Base-by-base conservation (phyloP, 2,797 vertebrate species). In the Sebastes nivosus region DNA sequence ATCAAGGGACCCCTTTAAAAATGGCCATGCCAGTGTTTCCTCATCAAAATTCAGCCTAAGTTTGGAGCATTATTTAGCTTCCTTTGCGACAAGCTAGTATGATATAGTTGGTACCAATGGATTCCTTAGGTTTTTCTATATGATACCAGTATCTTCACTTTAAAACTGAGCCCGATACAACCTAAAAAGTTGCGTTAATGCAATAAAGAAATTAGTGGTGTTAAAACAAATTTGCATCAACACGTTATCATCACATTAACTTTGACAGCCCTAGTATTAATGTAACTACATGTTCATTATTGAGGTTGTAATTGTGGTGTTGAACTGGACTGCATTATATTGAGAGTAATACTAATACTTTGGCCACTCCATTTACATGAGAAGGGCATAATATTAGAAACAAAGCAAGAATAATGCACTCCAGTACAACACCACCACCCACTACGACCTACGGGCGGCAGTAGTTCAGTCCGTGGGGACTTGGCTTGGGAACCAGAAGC, bases 41-140 rank as follows among this genome's bases (percentile, higher is more conserved):
- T 42, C 0, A 0, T 0, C 42, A 46, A 46, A 46, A 46, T 46
- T 46, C 1, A 18, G 42, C 16, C 6, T 46, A 46, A 18, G 42
- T 18, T 46, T 46, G 42, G 16, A 46, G 16, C 42, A 4, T 18
- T 46, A 46, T 46, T 18, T 46, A 46, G 16, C 42, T 0, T 46
- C 16, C 16, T 46, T 46, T 4, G 16, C 16, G 0, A 46, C 7
- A 46, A 46, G 1, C 42, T 46, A 18, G 42, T 46, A 46, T 46
- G 16, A 46, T 16, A 46, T 46, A 4, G 6, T 18, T 46, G 42
- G 7, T 46, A 46, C 42, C 42, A 46, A 18, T 18, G 16, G 42
- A 46, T 18, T 46, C 42, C 42, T 46, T 1, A 42, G 14, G 38
- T 42, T 42, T 42, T 42, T 42, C 12, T 8, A 46, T 18, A 46